phyloP scores from a whole-genome alignment of 2,113 vertebrate species.

The Antechinus stuartii region DNA sequence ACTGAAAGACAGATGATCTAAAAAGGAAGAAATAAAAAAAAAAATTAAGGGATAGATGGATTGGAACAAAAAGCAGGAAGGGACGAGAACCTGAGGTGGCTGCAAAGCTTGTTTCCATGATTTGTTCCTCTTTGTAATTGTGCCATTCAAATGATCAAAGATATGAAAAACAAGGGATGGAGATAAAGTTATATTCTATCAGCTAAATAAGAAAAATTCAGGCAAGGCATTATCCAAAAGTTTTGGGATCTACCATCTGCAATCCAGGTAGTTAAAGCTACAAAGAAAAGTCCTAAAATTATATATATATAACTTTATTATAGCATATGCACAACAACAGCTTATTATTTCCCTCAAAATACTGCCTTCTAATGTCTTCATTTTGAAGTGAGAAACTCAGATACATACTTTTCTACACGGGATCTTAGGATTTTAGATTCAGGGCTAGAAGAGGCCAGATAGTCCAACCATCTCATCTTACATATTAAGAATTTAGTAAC shows the following conservation, averaged over 20 bases:
- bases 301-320: background rate
- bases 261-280: constrained; percentile 53
- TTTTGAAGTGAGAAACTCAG: constrained; percentile 64
- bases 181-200: constrained; percentile 58
- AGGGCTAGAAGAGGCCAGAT: background rate
- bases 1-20: constrained; percentile 51
- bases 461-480: background rate
- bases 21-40: constrained; percentile 75
- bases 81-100: constrained; percentile 42
- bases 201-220: constrained; percentile 67
- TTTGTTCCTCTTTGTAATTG: constrained; percentile 73
- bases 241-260: constrained; percentile 66
- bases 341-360: constrained; percentile 66
- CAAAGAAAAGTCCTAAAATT: fast-evolving
- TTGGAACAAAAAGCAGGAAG: constrained; percentile 49
- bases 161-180: constrained; percentile 70
- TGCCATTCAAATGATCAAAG: constrained; percentile 73
- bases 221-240: constrained; percentile 69
- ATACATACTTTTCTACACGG: constrained; percentile 56
- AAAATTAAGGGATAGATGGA: constrained; percentile 48
- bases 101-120: constrained; percentile 63
- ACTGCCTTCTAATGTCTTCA: constrained; percentile 59
- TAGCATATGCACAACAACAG: background rate
- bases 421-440: background rate
- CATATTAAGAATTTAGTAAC: background rate